Percentiles rank a stretch among this genome's conserved stretches.
phyloP scores from a whole-genome alignment of 2,113 vertebrate genomes.

The Hylia prasina region DNA sequence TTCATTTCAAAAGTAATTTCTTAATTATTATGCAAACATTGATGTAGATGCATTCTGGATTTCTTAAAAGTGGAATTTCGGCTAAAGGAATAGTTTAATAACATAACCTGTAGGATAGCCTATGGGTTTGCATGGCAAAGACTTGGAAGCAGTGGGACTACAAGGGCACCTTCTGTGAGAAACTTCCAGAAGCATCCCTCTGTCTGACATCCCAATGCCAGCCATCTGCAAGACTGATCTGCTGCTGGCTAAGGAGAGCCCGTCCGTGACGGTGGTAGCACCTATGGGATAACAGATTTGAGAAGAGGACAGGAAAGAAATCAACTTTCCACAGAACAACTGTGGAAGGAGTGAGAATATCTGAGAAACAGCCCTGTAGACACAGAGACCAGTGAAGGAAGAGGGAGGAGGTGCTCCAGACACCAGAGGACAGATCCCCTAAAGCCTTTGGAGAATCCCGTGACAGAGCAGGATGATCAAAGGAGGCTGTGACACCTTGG shows the following conservation, averaged over 20 bases:
- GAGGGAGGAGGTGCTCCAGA: background rate
- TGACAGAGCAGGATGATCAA: background rate
- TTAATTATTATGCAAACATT: background rate
- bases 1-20: background rate
- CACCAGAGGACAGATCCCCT: background rate
- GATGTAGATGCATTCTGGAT: background rate
- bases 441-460: background rate
- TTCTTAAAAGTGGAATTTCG: background rate
- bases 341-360: background rate
- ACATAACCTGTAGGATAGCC: background rate
- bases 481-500: background rate
- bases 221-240: rapidly evolving
- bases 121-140: background rate
- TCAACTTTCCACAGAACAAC: background rate
- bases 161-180: background rate
- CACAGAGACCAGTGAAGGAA: background rate
- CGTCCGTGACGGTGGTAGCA: rapidly evolving
- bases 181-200: background rate
- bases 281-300: background rate
- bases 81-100: background rate
- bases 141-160: background rate
- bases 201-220: background rate
- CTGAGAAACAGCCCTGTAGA: background rate
- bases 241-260: background rate
- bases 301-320: background rate